Base-by-base conservation (phyloP, 2,113 vertebrate genomes). In the Scomber scombrus region DNA sequence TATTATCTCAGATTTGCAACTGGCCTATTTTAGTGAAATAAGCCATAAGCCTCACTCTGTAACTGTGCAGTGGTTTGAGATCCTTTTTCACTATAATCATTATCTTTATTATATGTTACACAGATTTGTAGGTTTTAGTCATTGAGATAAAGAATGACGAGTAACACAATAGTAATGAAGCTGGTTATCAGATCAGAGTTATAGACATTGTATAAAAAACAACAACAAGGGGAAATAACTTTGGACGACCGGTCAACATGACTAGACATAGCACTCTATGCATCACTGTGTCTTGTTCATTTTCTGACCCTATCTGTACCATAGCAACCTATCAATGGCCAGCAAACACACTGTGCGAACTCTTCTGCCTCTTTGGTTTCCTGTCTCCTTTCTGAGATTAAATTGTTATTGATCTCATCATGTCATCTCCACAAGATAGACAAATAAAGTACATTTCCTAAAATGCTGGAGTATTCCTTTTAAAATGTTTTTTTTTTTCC, bases 201-300 rank as follows among this genome's bases (percentile, higher is more conserved):
- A 10, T 70, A 55, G 19, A 16, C 45, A 9, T 40, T 26, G 34
- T 12, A 31, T 34, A 4, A 60, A 62, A 52, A 71, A 77, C 21
- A 49, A 77, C 21, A 49, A 34, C 67, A 60, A 77, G 29, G 19
- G 71, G 58, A 71, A 61, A 66, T 71, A 71, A 56, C 26, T 45
- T 61, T 31, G 6, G 19, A 68, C 13, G 54, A 21, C 23, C 31
- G 9, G 21, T 4, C 34, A 40, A 9, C 34, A 40, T 40, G 34
- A 40, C 23, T 26, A 26, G 23, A 26, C 31, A 23, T 11, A 51
- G 13, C 21, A 31, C 14, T 63, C 3, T 14, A 29, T 45, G 12
- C 3, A 61, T 55, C 19, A 11, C 11, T 19, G 21, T 13, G 16
- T 49, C 40, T 75, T 43, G 21, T 61, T 61, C 15, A 51, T 16